A percentile compares a stretch with the other conserved stretches of the same genome.
Evolutionary conservation across 2,888 invertebrate genomes (phyloP).

Genomic region (Chrysodeixis includens): DNA sequence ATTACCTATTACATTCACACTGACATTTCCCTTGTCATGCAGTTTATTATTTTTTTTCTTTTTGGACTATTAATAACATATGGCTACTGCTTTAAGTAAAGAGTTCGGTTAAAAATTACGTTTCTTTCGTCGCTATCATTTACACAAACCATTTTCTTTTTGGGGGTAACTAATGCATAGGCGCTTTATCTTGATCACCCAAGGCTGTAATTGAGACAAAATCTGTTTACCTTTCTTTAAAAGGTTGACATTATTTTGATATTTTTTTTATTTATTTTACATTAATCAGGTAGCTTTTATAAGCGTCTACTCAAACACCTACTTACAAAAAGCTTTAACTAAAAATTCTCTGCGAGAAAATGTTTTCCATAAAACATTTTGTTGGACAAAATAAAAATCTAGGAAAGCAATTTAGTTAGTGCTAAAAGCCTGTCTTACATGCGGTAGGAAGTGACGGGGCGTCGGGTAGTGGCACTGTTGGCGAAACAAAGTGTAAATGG

Average conservation of each 20-base stretch:
- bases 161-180: no score
- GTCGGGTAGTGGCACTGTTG: constrained; percentile 75
- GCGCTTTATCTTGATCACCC: no score
- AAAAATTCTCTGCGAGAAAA: constrained; percentile 4
- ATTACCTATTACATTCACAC: constrained; percentile 4
- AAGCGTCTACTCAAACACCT: not conserved
- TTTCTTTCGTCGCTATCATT: no score
- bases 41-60: not conserved
- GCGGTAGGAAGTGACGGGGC: constrained; percentile 53
- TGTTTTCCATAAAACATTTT: constrained; percentile 14
- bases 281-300: not conserved
- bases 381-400: constrained; percentile 54
- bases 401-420: constrained; percentile 73
- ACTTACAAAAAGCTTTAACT: not conserved
- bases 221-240: no score
- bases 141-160: no score
- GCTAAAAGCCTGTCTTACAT: constrained; percentile 78
- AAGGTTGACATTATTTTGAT: no score
- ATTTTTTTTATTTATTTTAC: no score
- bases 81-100: no score
- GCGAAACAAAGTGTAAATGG: constrained; percentile 90
- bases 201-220: no score
- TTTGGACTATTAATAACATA: not conserved
- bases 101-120: no score
- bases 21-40: not conserved